Conservation (phyloP, 2,797 vertebrate species). For the Cyclopterus lumpus region DNA sequence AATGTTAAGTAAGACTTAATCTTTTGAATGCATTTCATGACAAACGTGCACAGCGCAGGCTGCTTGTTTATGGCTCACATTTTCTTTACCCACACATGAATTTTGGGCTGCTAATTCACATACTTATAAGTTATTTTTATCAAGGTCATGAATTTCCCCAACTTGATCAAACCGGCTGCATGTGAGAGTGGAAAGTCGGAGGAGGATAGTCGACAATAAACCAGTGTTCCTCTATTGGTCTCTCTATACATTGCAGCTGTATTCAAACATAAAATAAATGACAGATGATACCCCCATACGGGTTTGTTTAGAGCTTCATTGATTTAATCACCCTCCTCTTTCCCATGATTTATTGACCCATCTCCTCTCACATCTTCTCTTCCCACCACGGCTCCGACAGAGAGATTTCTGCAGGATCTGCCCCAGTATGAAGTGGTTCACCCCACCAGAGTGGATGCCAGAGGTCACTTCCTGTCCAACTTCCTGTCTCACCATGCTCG, state of each 20-base stretch:
- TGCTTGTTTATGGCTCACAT: not conserved
- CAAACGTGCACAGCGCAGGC: not conserved
- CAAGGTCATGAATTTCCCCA: constrained; percentile 1
- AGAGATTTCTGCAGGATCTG: constrained; percentile 55
- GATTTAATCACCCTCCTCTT: constrained; percentile 32
- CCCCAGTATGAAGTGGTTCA: constrained; percentile 88
- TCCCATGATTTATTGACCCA: constrained; percentile 39
- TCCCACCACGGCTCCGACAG: constrained; percentile 58
- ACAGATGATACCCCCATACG: constrained; percentile 24
- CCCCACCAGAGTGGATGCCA: constrained; percentile 89
- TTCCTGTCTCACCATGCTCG: constrained; percentile 85
- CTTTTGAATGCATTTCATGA: not conserved
- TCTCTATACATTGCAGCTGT: not conserved
- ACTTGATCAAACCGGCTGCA: constrained; percentile 13
- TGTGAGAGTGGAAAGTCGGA: constrained; percentile 1
- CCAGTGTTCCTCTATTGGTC: not conserved
- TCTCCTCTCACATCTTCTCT: constrained; percentile 49
- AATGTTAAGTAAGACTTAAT: not conserved
- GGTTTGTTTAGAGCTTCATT: constrained; percentile 48
- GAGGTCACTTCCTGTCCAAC: constrained; percentile 91
- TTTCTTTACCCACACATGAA: not conserved
- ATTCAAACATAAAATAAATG: constrained; percentile 7
- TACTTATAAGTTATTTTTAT: not conserved
- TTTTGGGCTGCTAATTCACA: constrained; percentile 5
- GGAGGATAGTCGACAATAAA: not conserved